These are phyloP conservation scores for Myotis vivesi DNA, from an alignment of 2,797 vertebrate species.

Conservation along the genomic window DNA sequence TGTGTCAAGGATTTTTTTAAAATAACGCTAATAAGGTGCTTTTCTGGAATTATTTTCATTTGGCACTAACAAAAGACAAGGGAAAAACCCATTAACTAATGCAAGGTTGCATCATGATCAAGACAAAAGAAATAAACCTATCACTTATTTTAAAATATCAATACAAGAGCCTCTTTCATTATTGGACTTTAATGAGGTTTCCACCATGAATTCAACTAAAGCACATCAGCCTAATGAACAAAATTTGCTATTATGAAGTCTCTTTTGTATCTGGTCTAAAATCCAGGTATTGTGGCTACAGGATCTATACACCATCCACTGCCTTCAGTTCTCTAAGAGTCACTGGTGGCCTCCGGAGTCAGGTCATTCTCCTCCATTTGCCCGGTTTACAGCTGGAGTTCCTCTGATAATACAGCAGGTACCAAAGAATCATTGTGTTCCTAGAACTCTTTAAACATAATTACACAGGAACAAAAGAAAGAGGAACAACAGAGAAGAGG, in stretches of 20 bases:
- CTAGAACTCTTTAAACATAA: conserved; percentile 26
- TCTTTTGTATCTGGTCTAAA: conserved; percentile 36
- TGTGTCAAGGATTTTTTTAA: conserved; percentile 52
- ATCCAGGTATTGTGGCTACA: background rate
- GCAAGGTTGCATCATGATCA: conserved; percentile 45
- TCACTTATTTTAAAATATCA: conserved; percentile 70
- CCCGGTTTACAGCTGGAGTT: background rate
- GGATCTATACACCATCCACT: background rate
- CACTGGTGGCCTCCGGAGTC: background rate
- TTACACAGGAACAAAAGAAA: conserved; percentile 16
- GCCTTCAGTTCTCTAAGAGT: background rate
- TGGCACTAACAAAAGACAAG: conserved; percentile 38
- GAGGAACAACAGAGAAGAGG: background rate
- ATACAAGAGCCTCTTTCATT: conserved; percentile 45
- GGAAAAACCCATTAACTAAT: conserved; percentile 30
- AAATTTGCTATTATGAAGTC: conserved; percentile 58
- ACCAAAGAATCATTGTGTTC: background rate
- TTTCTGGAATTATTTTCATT: conserved; percentile 63
- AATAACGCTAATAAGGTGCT: conserved; percentile 58
- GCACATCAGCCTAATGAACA: conserved; percentile 66
- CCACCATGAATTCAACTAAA: conserved; percentile 63
- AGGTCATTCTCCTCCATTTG: background rate
- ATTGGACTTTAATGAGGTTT: conserved; percentile 54
- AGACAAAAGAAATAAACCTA: conserved; percentile 70
- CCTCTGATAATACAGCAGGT: background rate